phyloP scores from a whole-genome alignment of 2,113 vertebrate species.

The Gallinago paraguaiae region DNA sequence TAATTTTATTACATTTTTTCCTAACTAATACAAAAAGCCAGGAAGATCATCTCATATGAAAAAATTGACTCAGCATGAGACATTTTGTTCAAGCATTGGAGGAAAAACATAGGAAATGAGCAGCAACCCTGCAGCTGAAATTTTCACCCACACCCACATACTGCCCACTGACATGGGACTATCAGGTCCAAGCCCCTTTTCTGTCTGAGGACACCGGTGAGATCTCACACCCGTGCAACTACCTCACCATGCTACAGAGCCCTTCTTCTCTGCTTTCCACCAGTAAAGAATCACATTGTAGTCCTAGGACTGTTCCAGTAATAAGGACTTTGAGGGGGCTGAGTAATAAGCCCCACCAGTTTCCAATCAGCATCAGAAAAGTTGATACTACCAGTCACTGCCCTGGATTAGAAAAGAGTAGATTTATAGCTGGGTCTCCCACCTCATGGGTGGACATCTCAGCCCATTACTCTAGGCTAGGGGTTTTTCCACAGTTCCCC shows the following conservation, averaged over 20 bases:
- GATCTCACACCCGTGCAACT: background rate
- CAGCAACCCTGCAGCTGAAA: background rate
- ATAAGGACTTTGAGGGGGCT: background rate
- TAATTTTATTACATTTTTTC: background rate
- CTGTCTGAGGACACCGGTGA: background rate
- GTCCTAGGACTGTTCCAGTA: background rate
- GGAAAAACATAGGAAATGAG: background rate
- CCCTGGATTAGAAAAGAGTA: background rate
- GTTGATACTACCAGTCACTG: background rate
- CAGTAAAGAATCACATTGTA: background rate
- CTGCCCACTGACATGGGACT: background rate
- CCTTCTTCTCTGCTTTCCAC: background rate
- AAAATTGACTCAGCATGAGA: background rate
- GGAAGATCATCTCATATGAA: background rate
- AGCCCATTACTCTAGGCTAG: background rate
- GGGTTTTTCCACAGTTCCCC: background rate
- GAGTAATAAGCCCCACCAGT: background rate
- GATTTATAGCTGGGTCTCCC: background rate
- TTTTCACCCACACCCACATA: fast-evolving
- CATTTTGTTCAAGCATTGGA: background rate
- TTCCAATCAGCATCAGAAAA: background rate
- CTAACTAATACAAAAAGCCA: background rate
- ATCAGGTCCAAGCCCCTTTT: background rate
- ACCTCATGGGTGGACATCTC: fast-evolving
- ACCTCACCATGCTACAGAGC: background rate